A percentile compares a stretch with the other conserved stretches of the same genome.
These are phyloP conservation scores for Hyppa rectilinea DNA, from an alignment of 2,888 invertebrate genomes.

Conservation along the genomic window DNA sequence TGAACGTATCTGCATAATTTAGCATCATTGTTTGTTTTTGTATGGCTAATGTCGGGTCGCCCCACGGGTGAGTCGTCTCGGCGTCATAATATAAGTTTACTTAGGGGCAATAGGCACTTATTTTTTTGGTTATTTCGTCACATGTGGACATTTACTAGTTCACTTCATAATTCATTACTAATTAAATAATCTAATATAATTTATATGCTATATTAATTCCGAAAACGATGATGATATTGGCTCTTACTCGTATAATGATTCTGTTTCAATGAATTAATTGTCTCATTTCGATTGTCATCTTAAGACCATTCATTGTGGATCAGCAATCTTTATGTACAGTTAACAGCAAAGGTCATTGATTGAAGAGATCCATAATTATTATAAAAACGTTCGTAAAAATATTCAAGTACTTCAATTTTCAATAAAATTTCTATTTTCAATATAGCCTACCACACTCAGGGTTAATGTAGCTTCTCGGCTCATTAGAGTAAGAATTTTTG, in stretches of 20 bases:
- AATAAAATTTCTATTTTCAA: too few relatives aligned
- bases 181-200: too few relatives aligned
- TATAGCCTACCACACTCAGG: too few relatives aligned
- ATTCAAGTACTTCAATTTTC: neutral
- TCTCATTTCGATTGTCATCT: neutral
- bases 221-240: too few relatives aligned
- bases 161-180: too few relatives aligned
- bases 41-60: neutral
- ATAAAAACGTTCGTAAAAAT: neutral
- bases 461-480: too few relatives aligned
- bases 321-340: neutral
- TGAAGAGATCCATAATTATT: neutral
- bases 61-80: neutral
- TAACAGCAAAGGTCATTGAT: neutral
- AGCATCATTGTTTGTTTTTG: slow-evolving; percentile 20
- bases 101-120: neutral
- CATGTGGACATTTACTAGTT: neutral
- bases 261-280: slow-evolving; percentile 2
- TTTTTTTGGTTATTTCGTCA: neutral
- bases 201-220: too few relatives aligned
- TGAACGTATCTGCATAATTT: slow-evolving; percentile 25
- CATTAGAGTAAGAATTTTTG: too few relatives aligned
- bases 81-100: neutral
- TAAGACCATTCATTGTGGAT: neutral
- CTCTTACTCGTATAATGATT: too few relatives aligned